Conservation (phyloP, 2,888 invertebrate species). For the Lepidocyrtinus sp. region DNA sequence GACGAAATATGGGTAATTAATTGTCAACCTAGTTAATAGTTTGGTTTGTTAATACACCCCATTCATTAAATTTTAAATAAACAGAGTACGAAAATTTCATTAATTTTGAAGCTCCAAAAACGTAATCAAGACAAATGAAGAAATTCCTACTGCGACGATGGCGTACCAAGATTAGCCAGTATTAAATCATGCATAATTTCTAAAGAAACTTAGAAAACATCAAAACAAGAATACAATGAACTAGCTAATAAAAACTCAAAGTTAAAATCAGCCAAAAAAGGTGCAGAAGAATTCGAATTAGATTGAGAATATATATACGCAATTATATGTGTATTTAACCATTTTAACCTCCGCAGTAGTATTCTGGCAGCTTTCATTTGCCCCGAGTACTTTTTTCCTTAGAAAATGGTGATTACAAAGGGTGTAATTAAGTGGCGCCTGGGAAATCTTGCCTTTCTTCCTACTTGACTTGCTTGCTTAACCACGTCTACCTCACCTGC, state of each 20-base stretch:
- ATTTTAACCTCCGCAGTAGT: not conserved
- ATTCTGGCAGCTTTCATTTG: constrained; percentile 18
- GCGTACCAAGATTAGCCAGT: not conserved
- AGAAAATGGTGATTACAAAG: constrained; percentile 69
- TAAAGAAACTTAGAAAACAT: too few species aligned
- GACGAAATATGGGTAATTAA: too few species aligned
- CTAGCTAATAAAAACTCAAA: too few species aligned
- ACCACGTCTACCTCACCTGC: constrained; percentile 39
- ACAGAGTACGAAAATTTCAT: not conserved
- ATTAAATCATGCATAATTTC: too few species aligned
- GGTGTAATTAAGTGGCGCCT: constrained; percentile 70
- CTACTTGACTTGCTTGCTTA: constrained; percentile 45
- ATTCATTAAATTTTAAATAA: too few species aligned
- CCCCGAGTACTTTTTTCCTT: constrained; percentile 52
- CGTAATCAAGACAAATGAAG: not conserved
- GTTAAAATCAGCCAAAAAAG: not conserved
- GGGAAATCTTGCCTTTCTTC: constrained; percentile 61
- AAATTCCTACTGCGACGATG: not conserved
- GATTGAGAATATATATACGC: not conserved
- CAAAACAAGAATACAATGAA: not conserved
- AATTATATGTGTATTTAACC: too few species aligned
- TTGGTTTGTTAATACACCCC: too few species aligned
- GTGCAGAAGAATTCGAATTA: not conserved
- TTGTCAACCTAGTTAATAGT: too few species aligned
- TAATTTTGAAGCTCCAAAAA: not conserved